These are phyloP conservation scores for Climacteris rufus DNA, from an alignment of 2,113 vertebrate genomes.

Conservation along the genomic window DNA sequence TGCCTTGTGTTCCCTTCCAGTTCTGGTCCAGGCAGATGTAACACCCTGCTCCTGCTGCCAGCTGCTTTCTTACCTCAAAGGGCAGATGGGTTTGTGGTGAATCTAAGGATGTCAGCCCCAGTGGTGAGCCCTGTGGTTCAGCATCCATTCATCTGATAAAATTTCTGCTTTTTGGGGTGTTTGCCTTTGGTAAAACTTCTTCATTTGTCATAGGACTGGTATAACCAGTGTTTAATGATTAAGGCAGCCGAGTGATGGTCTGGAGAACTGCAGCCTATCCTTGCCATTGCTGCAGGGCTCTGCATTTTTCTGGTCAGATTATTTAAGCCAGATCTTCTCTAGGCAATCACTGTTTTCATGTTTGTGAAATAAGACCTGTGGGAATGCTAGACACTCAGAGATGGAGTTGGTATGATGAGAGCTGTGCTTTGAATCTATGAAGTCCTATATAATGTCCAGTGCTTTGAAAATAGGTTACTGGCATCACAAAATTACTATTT, in stretches of 20 bases:
- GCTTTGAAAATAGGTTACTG: background rate
- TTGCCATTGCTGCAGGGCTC: background rate
- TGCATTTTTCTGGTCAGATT: background rate
- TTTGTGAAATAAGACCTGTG: background rate
- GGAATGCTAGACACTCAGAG: background rate
- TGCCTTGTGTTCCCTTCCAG: background rate
- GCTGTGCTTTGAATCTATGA: background rate
- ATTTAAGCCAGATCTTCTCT: background rate
- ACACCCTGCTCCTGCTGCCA: background rate
- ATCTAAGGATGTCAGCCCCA: background rate
- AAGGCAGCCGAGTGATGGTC: background rate
- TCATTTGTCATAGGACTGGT: background rate
- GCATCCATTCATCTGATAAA: background rate
- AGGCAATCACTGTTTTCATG: background rate
- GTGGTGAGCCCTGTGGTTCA: background rate
- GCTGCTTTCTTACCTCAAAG: background rate
- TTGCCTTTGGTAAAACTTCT: background rate
- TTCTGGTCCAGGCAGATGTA: background rate
- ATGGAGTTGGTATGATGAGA: background rate
- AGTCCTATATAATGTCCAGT: background rate
- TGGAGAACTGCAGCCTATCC: background rate
- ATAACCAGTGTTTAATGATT: background rate
- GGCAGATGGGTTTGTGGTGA: background rate
- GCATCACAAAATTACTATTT: background rate
- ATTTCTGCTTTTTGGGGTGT: fast-evolving